These are phyloP conservation scores for Poeciliopsis turneri DNA, from an alignment of 2,797 vertebrate species.

Conservation along the genomic window DNA sequence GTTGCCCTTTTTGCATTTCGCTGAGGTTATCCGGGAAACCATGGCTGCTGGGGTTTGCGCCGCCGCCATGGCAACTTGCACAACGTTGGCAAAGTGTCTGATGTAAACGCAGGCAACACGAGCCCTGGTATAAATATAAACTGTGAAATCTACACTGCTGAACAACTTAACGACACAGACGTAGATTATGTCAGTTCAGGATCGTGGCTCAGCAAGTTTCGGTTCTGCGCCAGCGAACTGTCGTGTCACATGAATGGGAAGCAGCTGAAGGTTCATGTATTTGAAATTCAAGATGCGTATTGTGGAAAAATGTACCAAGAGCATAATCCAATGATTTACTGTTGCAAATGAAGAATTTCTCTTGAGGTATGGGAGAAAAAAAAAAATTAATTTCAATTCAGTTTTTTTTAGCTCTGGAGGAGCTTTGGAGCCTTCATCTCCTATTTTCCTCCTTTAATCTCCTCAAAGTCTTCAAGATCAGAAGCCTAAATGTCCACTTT, in stretches of 20 bases:
- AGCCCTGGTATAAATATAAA: neutral
- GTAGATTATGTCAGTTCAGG: neutral
- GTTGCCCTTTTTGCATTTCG: neutral
- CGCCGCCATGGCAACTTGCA: neutral
- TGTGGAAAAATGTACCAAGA: neutral
- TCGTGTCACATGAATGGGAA: neutral
- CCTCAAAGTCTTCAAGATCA: neutral
- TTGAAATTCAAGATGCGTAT: neutral
- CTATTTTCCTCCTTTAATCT: neutral
- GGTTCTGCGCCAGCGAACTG: neutral
- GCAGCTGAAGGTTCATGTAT: neutral
- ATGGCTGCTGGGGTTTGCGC: neutral
- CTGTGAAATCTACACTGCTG: neutral
- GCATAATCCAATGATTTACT: neutral
- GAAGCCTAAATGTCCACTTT: neutral
- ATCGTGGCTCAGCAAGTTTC: neutral
- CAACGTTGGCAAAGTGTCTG: neutral
- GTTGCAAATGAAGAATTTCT: neutral
- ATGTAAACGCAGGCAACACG: neutral
- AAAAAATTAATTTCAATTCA: neutral
- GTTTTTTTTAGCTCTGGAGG: neutral
- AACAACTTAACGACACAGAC: neutral
- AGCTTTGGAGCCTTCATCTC: neutral
- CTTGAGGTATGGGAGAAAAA: too few species aligned
- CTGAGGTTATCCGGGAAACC: neutral